Percentiles rank a stretch among this genome's conserved stretches.
Evolutionary conservation across 2,888 invertebrate genomes (phyloP).

Genomic region (Trimorus sp.): DNA sequence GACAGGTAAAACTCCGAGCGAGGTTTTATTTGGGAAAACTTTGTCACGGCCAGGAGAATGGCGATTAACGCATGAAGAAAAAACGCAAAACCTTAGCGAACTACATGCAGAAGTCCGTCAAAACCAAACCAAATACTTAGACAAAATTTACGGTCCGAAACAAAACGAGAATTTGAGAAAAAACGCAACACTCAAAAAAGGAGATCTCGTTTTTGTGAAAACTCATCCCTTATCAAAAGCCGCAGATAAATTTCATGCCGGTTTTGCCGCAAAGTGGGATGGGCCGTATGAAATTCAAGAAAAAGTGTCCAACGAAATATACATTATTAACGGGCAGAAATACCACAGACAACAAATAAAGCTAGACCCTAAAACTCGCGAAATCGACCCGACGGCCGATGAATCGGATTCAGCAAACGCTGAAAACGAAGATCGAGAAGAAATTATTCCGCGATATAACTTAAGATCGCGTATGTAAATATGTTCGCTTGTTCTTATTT

Average conservation of each 20-base stretch:
- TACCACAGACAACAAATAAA: constrained; percentile 13
- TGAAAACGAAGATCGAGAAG: background rate
- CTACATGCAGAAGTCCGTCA: background rate
- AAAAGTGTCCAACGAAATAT: background rate
- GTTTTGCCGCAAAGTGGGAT: constrained; percentile 40
- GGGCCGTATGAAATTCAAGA: constrained; percentile 7
- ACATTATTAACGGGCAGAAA: constrained; percentile 19
- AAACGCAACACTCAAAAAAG: background rate
- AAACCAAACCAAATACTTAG: background rate
- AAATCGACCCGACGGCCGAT: background rate
- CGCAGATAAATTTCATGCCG: constrained; percentile 27
- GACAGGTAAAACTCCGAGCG: constrained; percentile 28
- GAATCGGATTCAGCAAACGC: too few relatives aligned
- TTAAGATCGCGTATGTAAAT: background rate
- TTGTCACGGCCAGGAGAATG: constrained; percentile 33
- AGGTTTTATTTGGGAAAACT: constrained; percentile 4
- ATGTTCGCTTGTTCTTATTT: too few relatives aligned
- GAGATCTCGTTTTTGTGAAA: background rate
- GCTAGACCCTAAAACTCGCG: background rate
- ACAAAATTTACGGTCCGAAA: too few relatives aligned
- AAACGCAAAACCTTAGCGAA: background rate
- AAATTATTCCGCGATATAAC: background rate
- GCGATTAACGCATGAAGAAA: background rate
- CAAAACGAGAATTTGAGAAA: too few relatives aligned
- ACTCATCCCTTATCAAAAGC: constrained; percentile 31